A percentile compares a stretch with the other conserved stretches of the same genome.
Evolutionary conservation across 2,888 invertebrate species (phyloP).

Genomic region (Plagiodera versicolora): DNA sequence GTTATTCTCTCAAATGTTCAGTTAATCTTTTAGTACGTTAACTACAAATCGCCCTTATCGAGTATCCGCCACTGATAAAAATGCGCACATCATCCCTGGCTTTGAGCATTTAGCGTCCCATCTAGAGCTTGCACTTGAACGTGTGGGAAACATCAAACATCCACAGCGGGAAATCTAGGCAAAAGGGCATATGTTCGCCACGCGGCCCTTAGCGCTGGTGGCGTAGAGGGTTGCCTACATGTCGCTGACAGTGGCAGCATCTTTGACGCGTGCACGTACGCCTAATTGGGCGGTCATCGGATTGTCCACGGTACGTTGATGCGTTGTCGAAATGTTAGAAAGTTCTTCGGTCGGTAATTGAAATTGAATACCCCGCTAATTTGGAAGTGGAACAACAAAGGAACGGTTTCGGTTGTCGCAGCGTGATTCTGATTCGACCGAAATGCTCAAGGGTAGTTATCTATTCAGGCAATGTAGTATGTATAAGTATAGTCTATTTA

Average conservation of each 20-base stretch:
- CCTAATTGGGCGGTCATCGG: constrained; percentile 40
- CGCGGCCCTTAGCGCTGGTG: constrained; percentile 42
- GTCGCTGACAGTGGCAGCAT: constrained; percentile 41
- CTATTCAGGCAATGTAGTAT: too few species aligned
- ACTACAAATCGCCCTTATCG: too few species aligned
- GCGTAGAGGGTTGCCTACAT: constrained; percentile 16
- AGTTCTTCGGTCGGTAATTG: constrained; percentile 25
- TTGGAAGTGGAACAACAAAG: constrained; percentile 16
- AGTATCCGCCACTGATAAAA: background rate
- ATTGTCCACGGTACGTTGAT: constrained; percentile 29
- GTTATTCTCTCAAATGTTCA: too few species aligned
- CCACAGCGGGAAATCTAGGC: constrained; percentile 39
- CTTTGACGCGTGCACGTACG: constrained; percentile 38
- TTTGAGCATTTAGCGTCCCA: constrained; percentile 37
- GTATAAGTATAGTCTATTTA: too few species aligned
- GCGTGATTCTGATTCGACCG: background rate
- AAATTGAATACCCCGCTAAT: constrained; percentile 32
- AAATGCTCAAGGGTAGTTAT: too few species aligned
- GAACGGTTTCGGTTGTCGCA: background rate
- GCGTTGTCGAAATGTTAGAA: constrained; percentile 19
- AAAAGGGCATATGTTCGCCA: constrained; percentile 41
- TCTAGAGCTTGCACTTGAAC: constrained; percentile 45
- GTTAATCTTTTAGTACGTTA: too few species aligned
- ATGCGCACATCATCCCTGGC: constrained; percentile 17
- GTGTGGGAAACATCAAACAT: constrained; percentile 51